Evolutionary conservation across 2,113 vertebrate species (phyloP), one percentile per base, ranked within the genome.

Genomic region (Centropus bengalensis): DNA sequence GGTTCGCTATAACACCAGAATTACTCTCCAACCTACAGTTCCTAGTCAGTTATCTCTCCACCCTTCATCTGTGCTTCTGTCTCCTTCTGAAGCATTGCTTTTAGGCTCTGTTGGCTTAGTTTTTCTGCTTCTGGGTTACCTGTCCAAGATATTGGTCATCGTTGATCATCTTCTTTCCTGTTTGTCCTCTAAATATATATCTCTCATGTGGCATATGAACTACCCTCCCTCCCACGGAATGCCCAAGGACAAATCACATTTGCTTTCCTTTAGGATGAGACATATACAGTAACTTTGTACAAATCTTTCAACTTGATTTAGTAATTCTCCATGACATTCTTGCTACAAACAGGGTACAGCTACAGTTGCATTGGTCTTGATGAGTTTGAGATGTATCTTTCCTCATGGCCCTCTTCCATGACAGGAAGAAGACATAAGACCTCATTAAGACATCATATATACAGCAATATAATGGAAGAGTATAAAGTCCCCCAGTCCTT

Each of bases 111-210:
- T 26, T 71, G 66, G 10, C 28, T 77, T 86, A 16, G 22, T 68
- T 26, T 14, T 56, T 77, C 62, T 51, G 38, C 67, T 76, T 77
- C 47, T 45, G 58, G 32, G 27, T 52, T 45, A 3, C 32, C 60
- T 77, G 14, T 58, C n/a, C 0, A 2, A 44, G 19, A 15, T 63
- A 19, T 12, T 26, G 38, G 28, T 0, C 28, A 23, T 47, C 2
- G 8, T 18, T 47, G 15, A 45, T 30, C 8, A 3, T 44, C 6
- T 1, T 45, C 36, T 80, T 88, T 86, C 30, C 14, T 9, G 0
- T 67, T 64, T 86, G 15, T 14, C 44, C 13, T 69, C 19, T 16
- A 20, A 24, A 20, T 10, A 5, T 33, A 8, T 23, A 12, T 24
- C 17, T 36, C 12, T 44, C 21, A 74, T 0, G 22, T 22, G 27